Conservation (phyloP, 1,140 invertebrate genomes). For the Thrips palmi region DNA sequence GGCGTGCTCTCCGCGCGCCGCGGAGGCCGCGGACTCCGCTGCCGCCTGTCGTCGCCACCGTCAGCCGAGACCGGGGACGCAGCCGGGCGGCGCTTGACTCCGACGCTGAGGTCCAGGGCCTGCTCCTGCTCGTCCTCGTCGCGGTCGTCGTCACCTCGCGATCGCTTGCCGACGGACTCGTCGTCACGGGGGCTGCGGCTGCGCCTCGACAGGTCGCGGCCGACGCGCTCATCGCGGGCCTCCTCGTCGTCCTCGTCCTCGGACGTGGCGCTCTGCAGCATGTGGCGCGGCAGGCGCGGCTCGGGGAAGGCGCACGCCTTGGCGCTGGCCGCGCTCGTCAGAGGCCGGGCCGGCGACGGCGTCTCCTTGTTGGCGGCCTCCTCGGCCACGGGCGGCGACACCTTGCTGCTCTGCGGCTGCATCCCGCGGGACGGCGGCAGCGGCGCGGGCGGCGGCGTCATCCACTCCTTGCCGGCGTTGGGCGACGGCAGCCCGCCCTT, state of each 20-base stretch:
- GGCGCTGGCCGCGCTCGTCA: slow-evolving; percentile 18
- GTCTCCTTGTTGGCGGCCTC: slow-evolving; percentile 39
- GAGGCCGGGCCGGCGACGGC: slow-evolving; percentile 40
- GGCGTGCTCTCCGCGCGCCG: slow-evolving; percentile 1
- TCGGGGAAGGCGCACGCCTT: slow-evolving; percentile 22
- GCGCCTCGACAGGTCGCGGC: slow-evolving; percentile 10
- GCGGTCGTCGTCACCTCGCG: slow-evolving; percentile 12
- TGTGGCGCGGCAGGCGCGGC: too few species aligned
- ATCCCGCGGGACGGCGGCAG: slow-evolving; percentile 12
- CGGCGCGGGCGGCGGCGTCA: slow-evolving; percentile 5
- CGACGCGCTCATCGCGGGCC: slow-evolving; percentile 15
- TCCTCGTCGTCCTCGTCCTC: too few species aligned
- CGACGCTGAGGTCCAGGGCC: slow-evolving; percentile 51
- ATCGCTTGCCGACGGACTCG: slow-evolving; percentile 14
- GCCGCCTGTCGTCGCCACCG: not conserved
- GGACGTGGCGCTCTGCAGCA: too few species aligned
- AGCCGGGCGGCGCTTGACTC: slow-evolving; percentile 26
- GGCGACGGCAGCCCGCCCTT: slow-evolving; percentile 20
- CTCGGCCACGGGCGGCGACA: slow-evolving; percentile 41
- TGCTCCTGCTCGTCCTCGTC: slow-evolving; percentile 30
- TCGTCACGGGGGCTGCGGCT: slow-evolving; percentile 12
- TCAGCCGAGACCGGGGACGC: slow-evolving; percentile 2
- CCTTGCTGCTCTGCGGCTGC: slow-evolving; percentile 31
- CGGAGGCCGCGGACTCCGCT: not conserved
- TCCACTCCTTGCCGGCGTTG: slow-evolving; percentile 5